phyloP scores from a whole-genome alignment of 2,888 invertebrate genomes.

The Linyphia triangularis region DNA sequence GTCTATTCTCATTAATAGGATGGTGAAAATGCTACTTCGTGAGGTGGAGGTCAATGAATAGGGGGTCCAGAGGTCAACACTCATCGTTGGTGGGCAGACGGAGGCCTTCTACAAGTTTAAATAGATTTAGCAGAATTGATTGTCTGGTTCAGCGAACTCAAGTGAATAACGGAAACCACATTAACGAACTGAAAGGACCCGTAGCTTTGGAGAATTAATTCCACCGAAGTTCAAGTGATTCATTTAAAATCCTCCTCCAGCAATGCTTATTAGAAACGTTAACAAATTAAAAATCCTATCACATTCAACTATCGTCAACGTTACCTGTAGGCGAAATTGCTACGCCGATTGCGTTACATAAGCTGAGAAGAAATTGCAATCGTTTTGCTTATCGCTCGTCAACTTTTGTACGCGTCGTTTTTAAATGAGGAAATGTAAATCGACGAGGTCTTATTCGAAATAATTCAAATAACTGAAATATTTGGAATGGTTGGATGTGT shows the following conservation, averaged over 20 bases:
- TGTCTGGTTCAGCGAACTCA: constrained; percentile 21
- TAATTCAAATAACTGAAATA: no score
- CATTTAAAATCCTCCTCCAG: constrained; percentile 23
- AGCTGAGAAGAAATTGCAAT: constrained; percentile 5
- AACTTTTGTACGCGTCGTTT: not conserved
- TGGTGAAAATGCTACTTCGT: constrained; percentile 69
- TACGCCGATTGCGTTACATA: not conserved
- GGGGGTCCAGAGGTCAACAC: constrained; percentile 62
- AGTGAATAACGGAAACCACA: not conserved
- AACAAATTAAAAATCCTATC: constrained; percentile 12
- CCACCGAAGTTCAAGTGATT: constrained; percentile 27
- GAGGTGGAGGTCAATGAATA: constrained; percentile 70
- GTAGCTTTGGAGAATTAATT: not conserved
- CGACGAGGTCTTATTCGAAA: no score
- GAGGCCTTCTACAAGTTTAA: constrained; percentile 9
- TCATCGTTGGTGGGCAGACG: constrained; percentile 71
- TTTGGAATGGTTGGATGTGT: no score
- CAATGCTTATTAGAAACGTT: constrained; percentile 16
- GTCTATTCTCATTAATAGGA: constrained; percentile 58
- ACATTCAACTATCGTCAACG: not conserved
- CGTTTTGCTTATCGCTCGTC: not conserved
- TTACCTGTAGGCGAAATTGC: not conserved
- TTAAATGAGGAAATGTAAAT: not conserved
- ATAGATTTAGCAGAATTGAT: constrained; percentile 57
- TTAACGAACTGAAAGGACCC: not conserved